Evolutionary conservation across 2,888 invertebrate species (phyloP).

Genomic region (Oxycera nigricornis): DNA sequence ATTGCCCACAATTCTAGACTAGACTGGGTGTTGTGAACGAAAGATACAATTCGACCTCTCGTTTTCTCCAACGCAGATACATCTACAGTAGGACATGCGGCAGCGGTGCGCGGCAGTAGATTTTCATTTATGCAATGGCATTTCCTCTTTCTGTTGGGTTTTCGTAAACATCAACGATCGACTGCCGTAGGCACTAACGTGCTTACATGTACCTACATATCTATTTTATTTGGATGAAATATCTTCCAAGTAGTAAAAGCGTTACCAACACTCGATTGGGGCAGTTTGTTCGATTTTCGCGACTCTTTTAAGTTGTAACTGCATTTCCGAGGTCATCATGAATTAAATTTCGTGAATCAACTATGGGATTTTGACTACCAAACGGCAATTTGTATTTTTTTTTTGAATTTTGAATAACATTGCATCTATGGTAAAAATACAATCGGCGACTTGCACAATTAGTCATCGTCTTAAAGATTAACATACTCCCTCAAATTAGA

Average conservation of each 20-base stretch:
- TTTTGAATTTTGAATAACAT: too few species aligned
- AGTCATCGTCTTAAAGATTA: too few species aligned
- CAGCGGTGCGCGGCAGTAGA: not conserved
- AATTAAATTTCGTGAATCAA: too few species aligned
- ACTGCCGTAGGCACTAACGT: slow-evolving; percentile 10
- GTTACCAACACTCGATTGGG: slow-evolving; percentile 2
- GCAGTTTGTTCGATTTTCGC: too few species aligned
- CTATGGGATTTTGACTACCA: too few species aligned
- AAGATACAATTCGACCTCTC: not conserved
- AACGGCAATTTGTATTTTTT: too few species aligned
- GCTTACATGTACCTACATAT: not conserved
- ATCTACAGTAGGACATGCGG: not conserved
- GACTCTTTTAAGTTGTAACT: too few species aligned
- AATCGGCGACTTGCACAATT: too few species aligned
- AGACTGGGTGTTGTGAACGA: not conserved
- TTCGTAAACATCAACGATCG: slow-evolving; percentile 41
- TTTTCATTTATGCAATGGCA: slow-evolving; percentile 43
- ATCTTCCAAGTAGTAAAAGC: not conserved
- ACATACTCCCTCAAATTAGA: too few species aligned
- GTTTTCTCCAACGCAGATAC: not conserved
- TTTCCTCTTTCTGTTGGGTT: slow-evolving; percentile 45
- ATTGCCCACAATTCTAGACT: not conserved
- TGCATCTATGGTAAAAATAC: too few species aligned
- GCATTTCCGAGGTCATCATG: too few species aligned
- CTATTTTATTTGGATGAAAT: not conserved